These are phyloP conservation scores for Steinernema carpocapsae DNA, from an alignment of 2,888 invertebrate species.

Conservation along the genomic window DNA sequence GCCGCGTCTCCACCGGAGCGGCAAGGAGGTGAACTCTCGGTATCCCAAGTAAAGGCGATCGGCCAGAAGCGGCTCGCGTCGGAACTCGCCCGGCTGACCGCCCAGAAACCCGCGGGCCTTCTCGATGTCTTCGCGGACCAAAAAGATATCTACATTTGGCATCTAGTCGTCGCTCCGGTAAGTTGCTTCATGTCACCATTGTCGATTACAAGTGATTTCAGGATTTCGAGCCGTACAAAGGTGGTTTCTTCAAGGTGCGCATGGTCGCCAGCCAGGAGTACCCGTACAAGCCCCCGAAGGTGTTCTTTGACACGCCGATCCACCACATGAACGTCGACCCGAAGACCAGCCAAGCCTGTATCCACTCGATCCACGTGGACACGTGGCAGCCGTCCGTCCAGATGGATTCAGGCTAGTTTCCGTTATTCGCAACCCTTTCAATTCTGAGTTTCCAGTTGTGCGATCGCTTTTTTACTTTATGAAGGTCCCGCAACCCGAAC, in stretches of 20 bases:
- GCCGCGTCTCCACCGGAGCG: not conserved
- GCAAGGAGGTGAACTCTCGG: not conserved
- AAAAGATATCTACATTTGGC: slow-evolving; percentile 32
- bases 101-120: not conserved
- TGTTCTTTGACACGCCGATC: slow-evolving; percentile 40
- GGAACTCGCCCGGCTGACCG: slow-evolving; percentile 3
- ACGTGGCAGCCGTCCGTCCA: slow-evolving; percentile 8
- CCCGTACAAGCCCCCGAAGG: slow-evolving; percentile 43
- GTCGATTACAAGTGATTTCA: slow-evolving; percentile 7
- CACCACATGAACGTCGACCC: slow-evolving; percentile 43
- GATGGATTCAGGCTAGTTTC: not conserved
- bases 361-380: not conserved
- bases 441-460: not conserved
- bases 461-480: not conserved
- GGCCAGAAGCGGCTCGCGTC: slow-evolving; percentile 30
- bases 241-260: slow-evolving; percentile 36
- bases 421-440: not conserved
- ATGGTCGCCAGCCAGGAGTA: slow-evolving; percentile 37
- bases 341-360: slow-evolving; percentile 25
- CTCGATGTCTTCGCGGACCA: slow-evolving; percentile 15
- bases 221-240: slow-evolving; percentile 38
- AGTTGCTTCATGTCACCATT: not conserved
- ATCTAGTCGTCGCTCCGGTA: slow-evolving; percentile 31
- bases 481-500: not conserved
- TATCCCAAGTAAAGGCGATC: slow-evolving; percentile 27